Percentiles rank a stretch among this genome's conserved stretches.
These are phyloP conservation scores for Sphaerophoria taeniata DNA, from an alignment of 2,888 invertebrate genomes.

Conservation along the genomic window DNA sequence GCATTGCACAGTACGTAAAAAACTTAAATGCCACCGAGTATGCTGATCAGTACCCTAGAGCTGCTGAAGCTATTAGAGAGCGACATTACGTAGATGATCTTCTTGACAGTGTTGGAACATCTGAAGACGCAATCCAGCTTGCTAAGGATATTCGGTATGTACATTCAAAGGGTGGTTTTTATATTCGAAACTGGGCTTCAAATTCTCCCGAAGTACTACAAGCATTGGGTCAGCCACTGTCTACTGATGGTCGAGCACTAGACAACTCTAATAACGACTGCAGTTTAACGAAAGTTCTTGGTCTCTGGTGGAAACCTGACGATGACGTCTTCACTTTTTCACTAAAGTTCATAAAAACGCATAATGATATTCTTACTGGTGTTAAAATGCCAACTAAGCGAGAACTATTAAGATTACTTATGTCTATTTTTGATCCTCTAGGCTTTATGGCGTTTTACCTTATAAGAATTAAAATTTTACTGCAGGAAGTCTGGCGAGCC, in stretches of 20 bases:
- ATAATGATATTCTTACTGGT: not conserved
- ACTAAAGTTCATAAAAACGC: not conserved
- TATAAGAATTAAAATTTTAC: not conserved
- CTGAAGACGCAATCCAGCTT: no score
- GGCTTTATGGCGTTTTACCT: not conserved
- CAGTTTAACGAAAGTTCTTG: not conserved
- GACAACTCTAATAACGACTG: conserved; percentile 6
- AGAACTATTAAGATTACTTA: not conserved
- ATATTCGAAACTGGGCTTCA: conserved; percentile 65
- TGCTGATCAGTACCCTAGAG: no score
- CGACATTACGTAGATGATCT: no score
- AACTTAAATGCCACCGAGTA: no score
- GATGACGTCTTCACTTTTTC: not conserved
- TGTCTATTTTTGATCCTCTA: not conserved
- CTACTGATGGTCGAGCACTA: conserved; percentile 24
- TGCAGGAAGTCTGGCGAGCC: not conserved
- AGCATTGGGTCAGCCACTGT: conserved; percentile 26
- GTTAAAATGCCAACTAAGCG: not conserved
- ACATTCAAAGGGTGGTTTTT: no score
- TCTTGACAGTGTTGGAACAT: no score
- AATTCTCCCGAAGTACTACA: conserved; percentile 40
- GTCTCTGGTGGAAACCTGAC: not conserved
- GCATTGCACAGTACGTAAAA: conserved; percentile 53
- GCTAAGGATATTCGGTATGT: no score
- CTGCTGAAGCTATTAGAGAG: no score